Evolutionary conservation across 2,888 invertebrate species (phyloP).

Genomic region (Asteroscopus sphinx): DNA sequence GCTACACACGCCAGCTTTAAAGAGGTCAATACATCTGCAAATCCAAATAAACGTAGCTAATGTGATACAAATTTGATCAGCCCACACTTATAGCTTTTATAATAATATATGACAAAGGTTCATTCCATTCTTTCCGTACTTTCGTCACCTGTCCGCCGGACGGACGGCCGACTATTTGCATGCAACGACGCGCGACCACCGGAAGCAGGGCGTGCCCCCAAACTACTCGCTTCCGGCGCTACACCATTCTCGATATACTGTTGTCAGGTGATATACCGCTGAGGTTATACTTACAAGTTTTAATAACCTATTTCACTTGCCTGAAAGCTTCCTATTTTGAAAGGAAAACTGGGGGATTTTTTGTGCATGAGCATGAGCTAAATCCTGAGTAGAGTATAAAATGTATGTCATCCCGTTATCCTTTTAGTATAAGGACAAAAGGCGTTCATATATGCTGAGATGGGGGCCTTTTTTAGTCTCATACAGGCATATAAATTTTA

Average conservation of each 20-base stretch:
- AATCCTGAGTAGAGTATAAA: neutral
- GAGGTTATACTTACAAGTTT: constrained; percentile 36
- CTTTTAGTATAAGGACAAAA: neutral
- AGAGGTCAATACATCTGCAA: constrained; percentile 5
- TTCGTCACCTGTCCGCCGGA: constrained; percentile 69
- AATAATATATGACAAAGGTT: constrained; percentile 42
- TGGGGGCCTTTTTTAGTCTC: no score
- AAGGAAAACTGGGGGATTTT: constrained; percentile 9
- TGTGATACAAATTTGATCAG: constrained; percentile 32
- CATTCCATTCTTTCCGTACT: constrained; percentile 55
- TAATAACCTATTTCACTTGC: constrained; percentile 44
- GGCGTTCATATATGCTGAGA: no score
- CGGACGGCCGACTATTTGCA: constrained; percentile 77
- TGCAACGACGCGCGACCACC: constrained; percentile 84
- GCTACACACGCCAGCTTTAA: neutral
- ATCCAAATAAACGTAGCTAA: constrained; percentile 15
- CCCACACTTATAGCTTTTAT: constrained; percentile 32
- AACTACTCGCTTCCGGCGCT: constrained; percentile 83
- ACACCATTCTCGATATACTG: constrained; percentile 53
- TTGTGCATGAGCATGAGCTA: constrained; percentile 2
- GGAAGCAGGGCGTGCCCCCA: constrained; percentile 84
- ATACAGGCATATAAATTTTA: no score
- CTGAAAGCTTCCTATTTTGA: constrained; percentile 36
- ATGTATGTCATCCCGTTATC: neutral
- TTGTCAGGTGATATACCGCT: constrained; percentile 56